Evolutionary conservation across 2,888 invertebrate species (phyloP).

Genomic region (Luperina testacea): DNA sequence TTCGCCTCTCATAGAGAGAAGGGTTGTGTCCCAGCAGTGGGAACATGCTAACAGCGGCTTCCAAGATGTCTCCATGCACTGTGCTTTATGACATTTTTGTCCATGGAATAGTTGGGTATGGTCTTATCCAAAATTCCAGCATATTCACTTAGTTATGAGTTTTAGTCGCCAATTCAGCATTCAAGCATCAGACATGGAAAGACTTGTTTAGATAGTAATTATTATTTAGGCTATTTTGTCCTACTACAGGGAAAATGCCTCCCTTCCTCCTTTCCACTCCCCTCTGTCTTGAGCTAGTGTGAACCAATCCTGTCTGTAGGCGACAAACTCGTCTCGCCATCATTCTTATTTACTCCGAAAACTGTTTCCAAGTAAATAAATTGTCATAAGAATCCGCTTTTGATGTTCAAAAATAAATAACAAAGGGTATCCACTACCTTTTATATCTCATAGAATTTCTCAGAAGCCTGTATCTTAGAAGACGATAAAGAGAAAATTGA

Average conservation of each 20-base stretch:
- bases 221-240: too few relatives aligned
- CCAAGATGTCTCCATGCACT: neutral
- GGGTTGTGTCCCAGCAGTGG: too few relatives aligned
- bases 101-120: neutral
- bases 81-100: neutral
- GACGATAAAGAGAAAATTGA: neutral
- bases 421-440: neutral
- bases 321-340: too few relatives aligned
- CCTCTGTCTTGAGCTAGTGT: too few relatives aligned
- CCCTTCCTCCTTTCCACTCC: too few relatives aligned
- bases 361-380: neutral
- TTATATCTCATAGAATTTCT: neutral
- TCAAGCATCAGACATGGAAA: neutral
- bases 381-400: neutral
- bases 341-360: neutral
- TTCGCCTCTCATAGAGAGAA: too few relatives aligned
- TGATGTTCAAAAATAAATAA: too few relatives aligned
- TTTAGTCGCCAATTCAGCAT: neutral
- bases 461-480: neutral
- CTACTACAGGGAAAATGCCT: too few relatives aligned
- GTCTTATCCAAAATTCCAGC: neutral
- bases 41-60: too few relatives aligned
- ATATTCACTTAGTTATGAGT: neutral
- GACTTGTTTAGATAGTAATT: neutral
- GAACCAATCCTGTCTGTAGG: too few relatives aligned